These are phyloP conservation scores for Marronus borbonicus DNA, from an alignment of 2,888 invertebrate species.

Conservation along the genomic window DNA sequence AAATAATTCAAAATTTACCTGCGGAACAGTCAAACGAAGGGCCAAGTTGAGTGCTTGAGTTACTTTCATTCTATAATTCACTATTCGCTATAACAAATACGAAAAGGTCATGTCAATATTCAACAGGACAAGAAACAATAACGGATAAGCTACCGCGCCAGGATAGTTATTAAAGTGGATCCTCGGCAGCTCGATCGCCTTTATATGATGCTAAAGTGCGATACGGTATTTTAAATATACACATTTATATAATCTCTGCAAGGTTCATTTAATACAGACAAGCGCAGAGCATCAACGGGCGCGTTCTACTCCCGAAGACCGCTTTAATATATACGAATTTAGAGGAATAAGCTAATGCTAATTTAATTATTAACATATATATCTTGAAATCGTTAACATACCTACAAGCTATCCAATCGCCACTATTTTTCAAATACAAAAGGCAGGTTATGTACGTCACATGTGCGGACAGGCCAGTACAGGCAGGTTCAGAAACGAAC, in stretches of 20 bases:
- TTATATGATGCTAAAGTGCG: conserved; percentile 28
- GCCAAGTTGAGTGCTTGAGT: conserved; percentile 59
- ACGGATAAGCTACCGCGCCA: conserved; percentile 29
- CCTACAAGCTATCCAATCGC: not conserved
- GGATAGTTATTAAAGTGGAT: conserved; percentile 14
- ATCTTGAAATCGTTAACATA: not conserved
- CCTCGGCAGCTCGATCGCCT: not conserved
- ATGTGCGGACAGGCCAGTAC: no score
- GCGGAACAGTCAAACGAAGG: conserved; percentile 61
- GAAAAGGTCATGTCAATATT: conserved; percentile 29
- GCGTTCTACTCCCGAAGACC: conserved; percentile 18
- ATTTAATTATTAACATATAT: conserved; percentile 25
- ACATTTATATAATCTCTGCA: conserved; percentile 60
- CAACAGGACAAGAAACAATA: conserved; percentile 3
- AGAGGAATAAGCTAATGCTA: not conserved
- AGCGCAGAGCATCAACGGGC: conserved; percentile 41
- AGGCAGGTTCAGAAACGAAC: conserved; percentile 22
- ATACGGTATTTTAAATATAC: conserved; percentile 46
- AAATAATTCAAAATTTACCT: conserved; percentile 55
- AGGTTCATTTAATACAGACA: conserved; percentile 53
- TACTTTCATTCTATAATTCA: conserved; percentile 60
- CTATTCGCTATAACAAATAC: conserved; percentile 35
- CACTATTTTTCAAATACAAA: conserved; percentile 16
- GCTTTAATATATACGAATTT: not conserved
- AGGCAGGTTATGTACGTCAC: not conserved